A percentile compares a stretch with the other conserved stretches of the same genome.
These are phyloP conservation scores for Macquaria australasica DNA, from an alignment of 2,113 vertebrate species.

Conservation along the genomic window DNA sequence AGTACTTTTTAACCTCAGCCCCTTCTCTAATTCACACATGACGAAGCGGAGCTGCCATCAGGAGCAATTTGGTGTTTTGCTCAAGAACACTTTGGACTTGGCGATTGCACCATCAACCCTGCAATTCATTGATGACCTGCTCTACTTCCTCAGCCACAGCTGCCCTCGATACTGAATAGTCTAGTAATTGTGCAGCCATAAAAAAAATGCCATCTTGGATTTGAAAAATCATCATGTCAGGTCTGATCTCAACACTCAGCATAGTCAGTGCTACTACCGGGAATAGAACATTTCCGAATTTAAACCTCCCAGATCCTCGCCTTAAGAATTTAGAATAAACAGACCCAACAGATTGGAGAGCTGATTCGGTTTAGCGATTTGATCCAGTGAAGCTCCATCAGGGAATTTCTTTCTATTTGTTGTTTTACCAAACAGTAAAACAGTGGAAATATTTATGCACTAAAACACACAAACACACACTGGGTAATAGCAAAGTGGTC, in stretches of 20 bases:
- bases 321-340: background rate
- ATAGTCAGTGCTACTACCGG: background rate
- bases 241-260: constrained; percentile 10
- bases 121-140: too few relatives aligned
- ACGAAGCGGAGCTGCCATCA: too few relatives aligned
- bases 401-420: constrained; percentile 20
- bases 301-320: background rate
- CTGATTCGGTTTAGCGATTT: constrained; percentile 9
- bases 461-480: constrained; percentile 24
- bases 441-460: constrained; percentile 22
- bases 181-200: too few relatives aligned
- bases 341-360: background rate
- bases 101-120: too few relatives aligned
- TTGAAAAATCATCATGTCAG: background rate
- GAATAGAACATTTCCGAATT: background rate
- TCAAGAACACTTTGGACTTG: too few relatives aligned
- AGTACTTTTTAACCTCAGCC: too few relatives aligned
- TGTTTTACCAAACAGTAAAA: constrained; percentile 15
- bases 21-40: too few relatives aligned
- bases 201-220: too few relatives aligned
- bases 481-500: constrained; percentile 33
- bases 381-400: constrained; percentile 10
- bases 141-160: too few relatives aligned
- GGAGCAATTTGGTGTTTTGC: too few relatives aligned
- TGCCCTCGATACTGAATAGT: too few relatives aligned